Base-by-base conservation (phyloP, 2,888 invertebrate genomes). In the Drosophila siamana region DNA sequence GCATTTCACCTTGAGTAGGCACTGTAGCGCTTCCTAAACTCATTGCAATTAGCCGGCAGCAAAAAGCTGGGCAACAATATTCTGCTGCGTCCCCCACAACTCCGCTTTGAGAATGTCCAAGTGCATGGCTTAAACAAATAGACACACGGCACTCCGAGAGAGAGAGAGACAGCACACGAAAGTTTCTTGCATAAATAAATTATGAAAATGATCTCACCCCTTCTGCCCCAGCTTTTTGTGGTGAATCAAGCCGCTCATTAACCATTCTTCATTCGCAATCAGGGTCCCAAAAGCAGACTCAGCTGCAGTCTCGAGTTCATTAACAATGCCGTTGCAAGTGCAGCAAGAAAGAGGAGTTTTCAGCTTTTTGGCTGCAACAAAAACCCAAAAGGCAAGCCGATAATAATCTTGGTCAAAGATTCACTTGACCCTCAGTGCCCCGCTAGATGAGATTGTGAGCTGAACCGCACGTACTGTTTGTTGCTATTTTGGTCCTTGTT, bases 391-490 rank as follows among this genome's bases (percentile, higher is more conserved):
- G 56, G 55, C 63, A 57, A 65, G 50, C 30, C 59, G 43, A 41
- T 51, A 47, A 56, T 60, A 67, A 61, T 46, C 38, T 65, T 62
- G 66, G 78, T 50, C 59, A 51, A 74, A 64, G 71, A 71, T 66
- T 68, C 78, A 72, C 72, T 80, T 72, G 63, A 66, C 67, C 65
- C 67, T 48, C 22, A 40, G 26, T 36, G 33, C 7, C 7, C n/a
- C 26, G 60, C 41, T 47, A 33, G 41, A 43, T 69, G 69, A 28
- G 36, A 51, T 64, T 48, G 19, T 26, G 33, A 40, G 52, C 59
- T 26, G 33, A 40, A 56, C 59, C 54, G 44, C 50, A 69, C 33
- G 33, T 33, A 33, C 33, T 33, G n/a, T 33, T 33, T 33, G 19
- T 3, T 33, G n/a, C 33, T n/a, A 33, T 33, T 33, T 41, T 38